These are phyloP conservation scores for Tenodera sinensis DNA, from an alignment of 2,888 invertebrate genomes.

Conservation along the genomic window DNA sequence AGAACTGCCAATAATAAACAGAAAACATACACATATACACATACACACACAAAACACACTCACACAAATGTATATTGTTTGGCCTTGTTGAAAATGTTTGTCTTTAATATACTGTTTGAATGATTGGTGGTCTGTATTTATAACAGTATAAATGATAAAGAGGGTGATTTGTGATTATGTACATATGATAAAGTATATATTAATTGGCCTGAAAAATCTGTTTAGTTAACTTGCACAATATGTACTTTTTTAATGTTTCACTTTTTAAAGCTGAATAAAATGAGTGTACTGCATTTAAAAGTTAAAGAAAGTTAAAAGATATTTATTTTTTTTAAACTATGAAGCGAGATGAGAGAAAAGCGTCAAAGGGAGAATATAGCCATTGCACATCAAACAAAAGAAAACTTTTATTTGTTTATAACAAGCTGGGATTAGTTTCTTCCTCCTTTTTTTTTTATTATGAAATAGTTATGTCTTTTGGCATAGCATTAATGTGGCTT, in stretches of 20 bases:
- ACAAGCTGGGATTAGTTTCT: background rate
- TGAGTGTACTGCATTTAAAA: background rate
- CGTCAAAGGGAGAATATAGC: background rate
- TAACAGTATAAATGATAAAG: background rate
- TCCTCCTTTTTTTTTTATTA: background rate
- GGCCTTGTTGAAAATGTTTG: background rate
- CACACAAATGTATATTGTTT: background rate
- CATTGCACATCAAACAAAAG: background rate
- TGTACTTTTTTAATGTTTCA: background rate
- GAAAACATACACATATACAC: background rate
- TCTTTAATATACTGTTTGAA: background rate
- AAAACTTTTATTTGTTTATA: background rate
- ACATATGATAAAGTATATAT: background rate
- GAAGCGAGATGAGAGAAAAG: background rate
- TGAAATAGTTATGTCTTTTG: background rate
- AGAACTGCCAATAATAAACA: background rate
- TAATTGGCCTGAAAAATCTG: background rate
- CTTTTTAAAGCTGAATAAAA: background rate
- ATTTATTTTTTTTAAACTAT: background rate
- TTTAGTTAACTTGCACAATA: conserved; percentile 1
- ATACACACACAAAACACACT: background rate
- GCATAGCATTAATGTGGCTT: background rate
- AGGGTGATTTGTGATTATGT: background rate
- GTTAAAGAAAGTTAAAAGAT: background rate
- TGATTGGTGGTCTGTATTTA: conserved; percentile 2